Evolutionary conservation across 2,797 vertebrate genomes (phyloP).

Genomic region (Phrynocephalus guinanensis): DNA sequence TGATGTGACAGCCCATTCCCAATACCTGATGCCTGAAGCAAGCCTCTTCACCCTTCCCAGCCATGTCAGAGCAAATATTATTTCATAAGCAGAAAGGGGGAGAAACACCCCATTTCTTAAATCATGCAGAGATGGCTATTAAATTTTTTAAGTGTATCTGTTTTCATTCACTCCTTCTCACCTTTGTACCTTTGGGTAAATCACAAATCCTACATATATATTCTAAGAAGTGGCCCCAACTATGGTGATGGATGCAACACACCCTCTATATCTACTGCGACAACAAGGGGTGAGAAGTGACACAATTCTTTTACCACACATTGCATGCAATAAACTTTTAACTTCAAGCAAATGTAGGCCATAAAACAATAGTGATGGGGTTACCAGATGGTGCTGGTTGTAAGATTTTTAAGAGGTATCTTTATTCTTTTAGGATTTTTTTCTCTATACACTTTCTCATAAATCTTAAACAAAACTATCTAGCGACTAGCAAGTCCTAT

Average conservation of each 20-base stretch:
- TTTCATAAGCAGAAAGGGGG: not conserved
- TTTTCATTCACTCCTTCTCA: conserved; percentile 41
- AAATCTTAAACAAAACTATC: conserved; percentile 54
- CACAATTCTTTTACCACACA: conserved; percentile 68
- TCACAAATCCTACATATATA: not conserved
- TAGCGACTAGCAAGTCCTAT: conserved; percentile 39
- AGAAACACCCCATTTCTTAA: not conserved
- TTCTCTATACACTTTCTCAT: conserved; percentile 51
- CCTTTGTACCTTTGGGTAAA: conserved; percentile 36
- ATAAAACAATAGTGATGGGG: conserved; percentile 76
- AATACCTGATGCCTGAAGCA: not conserved
- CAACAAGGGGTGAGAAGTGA: conserved; percentile 63
- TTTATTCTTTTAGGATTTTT: conserved; percentile 51
- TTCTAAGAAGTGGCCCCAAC: conserved; percentile 11
- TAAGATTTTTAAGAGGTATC: conserved; percentile 65
- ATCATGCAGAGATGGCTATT: not conserved
- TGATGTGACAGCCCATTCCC: not conserved
- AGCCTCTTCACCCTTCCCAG: not conserved
- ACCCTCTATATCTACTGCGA: conserved; percentile 33
- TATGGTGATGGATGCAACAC: conserved; percentile 37
- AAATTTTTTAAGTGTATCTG: conserved; percentile 39
- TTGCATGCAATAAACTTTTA: conserved; percentile 65
- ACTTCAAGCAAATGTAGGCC: conserved; percentile 77
- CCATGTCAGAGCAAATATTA: not conserved
- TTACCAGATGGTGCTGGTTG: conserved; percentile 83